Evolutionary conservation across 2,888 invertebrate genomes (phyloP).

Genomic region (Eupithecia subumbrata): DNA sequence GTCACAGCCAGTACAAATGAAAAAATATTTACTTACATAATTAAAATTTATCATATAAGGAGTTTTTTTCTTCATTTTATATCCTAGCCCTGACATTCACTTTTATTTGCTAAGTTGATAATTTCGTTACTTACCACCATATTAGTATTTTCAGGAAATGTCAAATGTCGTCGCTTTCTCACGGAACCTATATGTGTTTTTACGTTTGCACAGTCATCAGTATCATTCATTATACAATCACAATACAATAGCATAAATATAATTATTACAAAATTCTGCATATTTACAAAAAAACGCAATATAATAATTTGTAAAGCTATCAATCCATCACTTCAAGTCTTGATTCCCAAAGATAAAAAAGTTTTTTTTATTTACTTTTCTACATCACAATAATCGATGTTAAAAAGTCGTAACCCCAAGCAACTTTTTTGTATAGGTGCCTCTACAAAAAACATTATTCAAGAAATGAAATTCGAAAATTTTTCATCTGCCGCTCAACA

Average conservation of each 20-base stretch:
- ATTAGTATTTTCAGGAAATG: conserved; percentile 67
- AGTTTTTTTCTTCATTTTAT: neutral
- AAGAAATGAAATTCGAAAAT: neutral
- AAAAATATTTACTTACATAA: neutral
- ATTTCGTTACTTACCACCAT: conserved; percentile 64
- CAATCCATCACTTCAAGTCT: neutral
- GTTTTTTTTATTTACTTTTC: neutral
- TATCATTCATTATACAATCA: conserved; percentile 42
- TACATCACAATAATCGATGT: neutral
- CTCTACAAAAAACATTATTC: neutral
- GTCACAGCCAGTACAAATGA: neutral
- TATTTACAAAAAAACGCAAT: conserved; percentile 20
- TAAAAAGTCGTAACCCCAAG: no score
- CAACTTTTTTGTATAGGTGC: neutral
- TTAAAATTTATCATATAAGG: neutral
- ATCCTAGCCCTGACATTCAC: no score
- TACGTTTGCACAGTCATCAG: conserved; percentile 65
- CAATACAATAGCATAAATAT: conserved; percentile 41
- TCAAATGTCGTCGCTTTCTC: conserved; percentile 68
- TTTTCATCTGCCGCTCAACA: neutral
- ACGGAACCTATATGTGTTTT: conserved; percentile 58
- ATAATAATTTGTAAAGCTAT: neutral
- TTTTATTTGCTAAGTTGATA: neutral
- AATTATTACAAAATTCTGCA: conserved; percentile 3
- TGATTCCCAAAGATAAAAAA: neutral